Base-by-base conservation (phyloP, 2,113 vertebrate genomes). In the Peromyscus polionotus region DNA sequence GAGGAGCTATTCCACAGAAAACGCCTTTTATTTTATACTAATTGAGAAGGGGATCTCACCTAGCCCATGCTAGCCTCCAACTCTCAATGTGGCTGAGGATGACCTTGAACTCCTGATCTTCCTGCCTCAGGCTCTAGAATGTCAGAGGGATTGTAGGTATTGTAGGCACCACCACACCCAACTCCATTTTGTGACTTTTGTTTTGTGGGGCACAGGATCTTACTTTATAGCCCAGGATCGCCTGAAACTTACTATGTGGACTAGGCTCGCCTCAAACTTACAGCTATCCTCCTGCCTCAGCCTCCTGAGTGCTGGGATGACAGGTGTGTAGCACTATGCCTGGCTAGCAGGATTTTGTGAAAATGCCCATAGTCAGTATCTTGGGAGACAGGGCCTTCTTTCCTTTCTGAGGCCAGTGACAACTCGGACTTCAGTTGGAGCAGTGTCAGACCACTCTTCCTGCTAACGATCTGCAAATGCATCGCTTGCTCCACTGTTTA, bases 341-440 rank as follows among this genome's bases (percentile, higher is more conserved):
- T 57, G 33, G 33, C 11, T 59, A 59, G 79, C 54, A 59, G 54
- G 79, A 12, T 20, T 61, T 65, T 67, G 42, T 65, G 39, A 85
- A 19, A 48, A 81, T 7, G 1, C 10, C 87, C 36, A 14, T 24
- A 19, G 54, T 11, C 1, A 20, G 8, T 3, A 2, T 0, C 10
- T 31, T 0, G 9, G 91, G 61, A 48, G 13, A 22, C 42, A 51
- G 73, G 39, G 11, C 3, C 28, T 76, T 76, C 73, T 45, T 1
- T 3, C 10, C 13, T 5, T 2, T 20, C 11, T 3, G 59, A 22
- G 9, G 19, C 20, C 5, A 0, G 28, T 20, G 28, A 48, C 54
- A n/a, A 3, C 63, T 63, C 5, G 1, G 57, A 19, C 61, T 33
- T 10, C 20, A 48, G 7, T 3, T 8, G 70, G 33, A n/a, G 24